Evolutionary conservation across 2,113 vertebrate species (phyloP).

Genomic region (Apus apus): DNA sequence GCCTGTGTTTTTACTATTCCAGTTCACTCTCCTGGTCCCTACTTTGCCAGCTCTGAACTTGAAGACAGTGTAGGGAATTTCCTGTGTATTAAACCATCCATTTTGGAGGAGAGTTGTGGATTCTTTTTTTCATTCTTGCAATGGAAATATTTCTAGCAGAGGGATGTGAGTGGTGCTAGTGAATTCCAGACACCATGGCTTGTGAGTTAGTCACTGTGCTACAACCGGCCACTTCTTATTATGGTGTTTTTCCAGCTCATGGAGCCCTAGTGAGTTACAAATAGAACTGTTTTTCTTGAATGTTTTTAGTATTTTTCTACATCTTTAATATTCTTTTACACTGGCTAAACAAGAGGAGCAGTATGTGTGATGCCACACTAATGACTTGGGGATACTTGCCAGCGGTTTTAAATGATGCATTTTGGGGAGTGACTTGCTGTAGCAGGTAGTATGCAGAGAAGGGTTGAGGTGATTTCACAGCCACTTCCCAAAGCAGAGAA

Average conservation of each 20-base stretch:
- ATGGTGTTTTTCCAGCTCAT: fast-evolving
- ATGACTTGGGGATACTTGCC: background rate
- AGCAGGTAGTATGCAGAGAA: background rate
- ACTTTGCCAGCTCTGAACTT: background rate
- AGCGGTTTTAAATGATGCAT: background rate
- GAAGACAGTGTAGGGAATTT: background rate
- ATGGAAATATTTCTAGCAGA: background rate
- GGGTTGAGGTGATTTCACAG: background rate
- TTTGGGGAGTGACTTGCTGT: background rate
- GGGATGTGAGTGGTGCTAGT: background rate
- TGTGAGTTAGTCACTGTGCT: background rate
- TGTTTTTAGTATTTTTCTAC: background rate
- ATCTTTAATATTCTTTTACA: background rate
- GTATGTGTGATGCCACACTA: background rate
- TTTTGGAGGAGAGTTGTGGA: background rate
- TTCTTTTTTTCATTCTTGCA: background rate
- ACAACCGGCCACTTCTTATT: background rate
- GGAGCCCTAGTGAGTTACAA: background rate
- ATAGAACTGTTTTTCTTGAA: background rate
- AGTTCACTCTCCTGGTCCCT: background rate
- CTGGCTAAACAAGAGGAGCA: background rate
- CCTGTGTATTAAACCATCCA: background rate
- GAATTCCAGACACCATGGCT: background rate
- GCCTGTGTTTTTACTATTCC: background rate
- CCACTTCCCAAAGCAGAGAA: background rate